phyloP scores from a whole-genome alignment of 2,113 vertebrate genomes.

The Hippolais icterina region DNA sequence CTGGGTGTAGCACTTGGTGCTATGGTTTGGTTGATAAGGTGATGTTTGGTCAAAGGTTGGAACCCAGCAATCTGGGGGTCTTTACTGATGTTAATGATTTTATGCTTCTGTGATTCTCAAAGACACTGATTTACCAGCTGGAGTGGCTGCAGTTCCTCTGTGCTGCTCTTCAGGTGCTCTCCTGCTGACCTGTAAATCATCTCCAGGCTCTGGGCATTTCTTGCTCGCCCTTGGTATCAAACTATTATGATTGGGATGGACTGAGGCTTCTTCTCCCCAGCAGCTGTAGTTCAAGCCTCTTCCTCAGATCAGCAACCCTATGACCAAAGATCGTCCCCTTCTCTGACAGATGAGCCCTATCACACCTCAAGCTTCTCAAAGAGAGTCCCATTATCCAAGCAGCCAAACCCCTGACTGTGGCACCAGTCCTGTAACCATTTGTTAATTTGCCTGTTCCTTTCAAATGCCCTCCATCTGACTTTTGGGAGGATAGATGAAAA shows the following conservation, averaged over 20 bases:
- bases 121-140: background rate
- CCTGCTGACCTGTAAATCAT: background rate
- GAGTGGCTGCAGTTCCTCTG: background rate
- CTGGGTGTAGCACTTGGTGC: background rate
- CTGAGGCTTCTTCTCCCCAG: background rate
- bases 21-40: background rate
- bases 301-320: background rate
- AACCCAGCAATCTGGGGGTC: background rate
- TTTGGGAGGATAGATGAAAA: background rate
- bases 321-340: background rate
- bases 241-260: background rate
- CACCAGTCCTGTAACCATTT: background rate
- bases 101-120: accelerated
- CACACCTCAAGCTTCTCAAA: background rate
- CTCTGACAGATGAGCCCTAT: background rate
- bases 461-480: background rate
- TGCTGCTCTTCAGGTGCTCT: background rate
- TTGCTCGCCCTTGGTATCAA: background rate
- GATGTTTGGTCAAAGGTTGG: background rate
- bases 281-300: background rate
- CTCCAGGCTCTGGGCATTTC: background rate
- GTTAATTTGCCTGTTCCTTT: background rate
- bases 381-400: background rate
- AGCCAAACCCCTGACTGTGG: background rate
- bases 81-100: background rate